A percentile compares a stretch with the other conserved stretches of the same genome.
These are phyloP conservation scores for Herminia tarsipennalis DNA, from an alignment of 2,888 invertebrate genomes.

Conservation along the genomic window DNA sequence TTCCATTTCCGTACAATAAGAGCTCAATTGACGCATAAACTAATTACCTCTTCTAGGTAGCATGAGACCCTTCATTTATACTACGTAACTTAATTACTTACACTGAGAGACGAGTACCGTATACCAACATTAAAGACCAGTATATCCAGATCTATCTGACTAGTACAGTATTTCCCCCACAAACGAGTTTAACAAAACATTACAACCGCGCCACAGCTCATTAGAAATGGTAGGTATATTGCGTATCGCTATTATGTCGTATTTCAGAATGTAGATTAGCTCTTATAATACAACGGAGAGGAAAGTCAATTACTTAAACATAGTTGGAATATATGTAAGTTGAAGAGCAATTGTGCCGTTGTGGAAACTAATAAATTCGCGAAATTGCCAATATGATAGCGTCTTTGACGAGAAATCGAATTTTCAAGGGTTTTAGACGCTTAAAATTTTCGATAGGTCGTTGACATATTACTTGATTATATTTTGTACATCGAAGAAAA, in stretches of 20 bases:
- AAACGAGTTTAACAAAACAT: conserved; percentile 46
- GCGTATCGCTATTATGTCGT: conserved; percentile 65
- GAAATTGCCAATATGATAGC: conserved; percentile 62
- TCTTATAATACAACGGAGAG: conserved; percentile 64
- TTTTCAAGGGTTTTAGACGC: conserved; percentile 45
- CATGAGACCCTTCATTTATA: conserved; percentile 76
- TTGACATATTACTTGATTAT: too few species aligned
- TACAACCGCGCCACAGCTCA: conserved; percentile 52
- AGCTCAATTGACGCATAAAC: conserved; percentile 59
- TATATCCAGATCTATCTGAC: conserved; percentile 38
- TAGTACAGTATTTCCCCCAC: conserved; percentile 22
- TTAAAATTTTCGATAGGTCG: conserved; percentile 17
- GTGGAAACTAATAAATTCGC: conserved; percentile 63
- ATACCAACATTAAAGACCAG: conserved; percentile 49
- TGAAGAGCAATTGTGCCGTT: conserved; percentile 64
- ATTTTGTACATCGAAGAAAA: not conserved
- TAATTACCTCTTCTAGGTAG: conserved; percentile 77
- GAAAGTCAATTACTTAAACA: conserved; percentile 77
- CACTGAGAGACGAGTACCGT: conserved; percentile 67
- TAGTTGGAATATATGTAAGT: conserved; percentile 69
- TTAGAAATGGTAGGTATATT: conserved; percentile 51
- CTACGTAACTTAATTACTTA: conserved; percentile 79
- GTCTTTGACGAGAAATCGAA: conserved; percentile 55
- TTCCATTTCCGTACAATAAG: conserved; percentile 32
- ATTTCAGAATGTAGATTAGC: conserved; percentile 81